A percentile compares a stretch with the other conserved stretches of the same genome.
phyloP scores from a whole-genome alignment of 2,888 invertebrate species.

The Scaptomyza reducta region DNA sequence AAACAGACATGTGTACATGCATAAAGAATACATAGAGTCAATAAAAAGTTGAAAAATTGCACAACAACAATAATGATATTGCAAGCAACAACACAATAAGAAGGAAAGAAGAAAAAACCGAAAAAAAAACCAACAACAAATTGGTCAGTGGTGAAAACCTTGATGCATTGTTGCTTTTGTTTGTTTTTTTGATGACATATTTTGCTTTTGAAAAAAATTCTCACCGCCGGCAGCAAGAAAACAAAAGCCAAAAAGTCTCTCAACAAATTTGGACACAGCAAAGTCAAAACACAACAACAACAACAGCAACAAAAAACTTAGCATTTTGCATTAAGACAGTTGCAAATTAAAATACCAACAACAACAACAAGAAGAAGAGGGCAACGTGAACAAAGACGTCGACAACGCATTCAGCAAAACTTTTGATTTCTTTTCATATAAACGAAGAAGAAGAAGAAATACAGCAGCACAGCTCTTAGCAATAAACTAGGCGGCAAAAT shows the following conservation, averaged over 20 bases:
- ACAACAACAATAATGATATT: conserved; percentile 34
- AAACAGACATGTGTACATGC: conserved; percentile 8
- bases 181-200: conserved; percentile 42
- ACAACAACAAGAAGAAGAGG: conserved; percentile 8
- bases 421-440: conserved; percentile 71
- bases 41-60: conserved; percentile 56
- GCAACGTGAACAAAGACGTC: conserved; percentile 21
- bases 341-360: conserved; percentile 67
- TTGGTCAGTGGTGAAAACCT: conserved; percentile 63
- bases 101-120: conserved; percentile 25
- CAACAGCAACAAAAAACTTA: conserved; percentile 9
- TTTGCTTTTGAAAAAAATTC: conserved; percentile 56
- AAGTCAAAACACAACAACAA: conserved; percentile 23
- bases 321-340: conserved; percentile 61
- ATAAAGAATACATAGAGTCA: conserved; percentile 8
- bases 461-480: conserved; percentile 8
- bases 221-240: conserved; percentile 42
- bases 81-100: conserved; percentile 21
- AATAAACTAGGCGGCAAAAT: conserved; percentile 50
- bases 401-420: conserved; percentile 48
- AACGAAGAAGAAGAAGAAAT: neutral
- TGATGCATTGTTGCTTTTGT: conserved; percentile 54
- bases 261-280: conserved; percentile 65
- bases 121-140: conserved; percentile 23
- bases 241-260: conserved; percentile 35